Evolutionary conservation across 1,140 invertebrate genomes (phyloP), one percentile per base, ranked within the genome.

Genomic region (Nomia melanderi): DNA sequence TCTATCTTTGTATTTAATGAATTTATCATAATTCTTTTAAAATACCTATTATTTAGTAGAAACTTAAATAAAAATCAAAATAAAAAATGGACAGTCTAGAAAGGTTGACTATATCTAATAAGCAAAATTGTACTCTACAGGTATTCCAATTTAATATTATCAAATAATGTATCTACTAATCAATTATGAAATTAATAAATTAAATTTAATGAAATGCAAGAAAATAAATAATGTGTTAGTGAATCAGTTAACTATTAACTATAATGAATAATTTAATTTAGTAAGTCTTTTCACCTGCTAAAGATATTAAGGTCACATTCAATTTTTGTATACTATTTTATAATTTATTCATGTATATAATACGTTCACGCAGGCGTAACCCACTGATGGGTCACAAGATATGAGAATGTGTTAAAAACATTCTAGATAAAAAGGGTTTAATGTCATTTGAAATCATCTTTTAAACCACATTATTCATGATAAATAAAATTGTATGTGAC

Each of bases 61-160:
- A n/a, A n/a, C n/a, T n/a, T n/a, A n/a, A n/a, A n/a, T n/a, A n/a
- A 6, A 20, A 65, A 74, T 20, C 12, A 39, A 20, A 1, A 14
- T 20, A 39, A 50, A 8, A 8, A 29, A 69, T 60, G 1, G 12
- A 60, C 14, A 59, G 29, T 14, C n/a, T 56, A 60, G 31, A 41
- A 53, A 6, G 9, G 23, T 39, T 4, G 39, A 11, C 2, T 29
- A 25, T 41, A 29, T 53, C 27, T 31, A 36, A 54, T 53, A 56
- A 67, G 20, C 12, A 39, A n/a, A 62, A 57, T 77, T 77, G 65
- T 77, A 77, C 65, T 70, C 56, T 70, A 70, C 44, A 77, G 56
- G 65, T 23, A 31, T 77, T 62, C 53, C 29, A n/a, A 53, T 29
- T 17, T 59, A 67, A 75, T 44, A 23, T n/a, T 56, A 56, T 23